Conservation (phyloP, 1,140 invertebrate species). For the Formica selysi region DNA sequence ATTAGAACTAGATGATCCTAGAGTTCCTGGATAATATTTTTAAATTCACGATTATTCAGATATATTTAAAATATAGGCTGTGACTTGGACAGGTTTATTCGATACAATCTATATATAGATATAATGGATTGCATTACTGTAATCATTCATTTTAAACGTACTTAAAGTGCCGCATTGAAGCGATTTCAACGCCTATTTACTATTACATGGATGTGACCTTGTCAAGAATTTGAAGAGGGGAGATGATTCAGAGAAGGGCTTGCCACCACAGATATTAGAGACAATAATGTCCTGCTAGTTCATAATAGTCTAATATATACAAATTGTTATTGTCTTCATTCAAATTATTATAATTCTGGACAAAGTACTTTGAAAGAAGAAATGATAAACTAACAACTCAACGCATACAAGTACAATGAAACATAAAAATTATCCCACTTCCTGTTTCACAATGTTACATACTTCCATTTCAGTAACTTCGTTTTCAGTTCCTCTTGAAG, state of each 20-base stretch:
- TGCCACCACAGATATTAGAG: constrained; percentile 16
- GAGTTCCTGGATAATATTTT: not conserved
- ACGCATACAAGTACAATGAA: constrained; percentile 13
- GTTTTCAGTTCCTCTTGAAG: constrained; percentile 81
- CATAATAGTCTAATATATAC: constrained; percentile 28
- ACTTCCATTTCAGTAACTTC: constrained; percentile 84
- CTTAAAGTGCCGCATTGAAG: constrained; percentile 76
- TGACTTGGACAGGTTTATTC: not conserved
- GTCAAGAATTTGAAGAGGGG: constrained; percentile 82
- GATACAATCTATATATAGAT: constrained; percentile 38
- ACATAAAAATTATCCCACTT: constrained; percentile 12
- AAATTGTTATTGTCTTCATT: constrained; percentile 39
- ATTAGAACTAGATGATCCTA: no score
- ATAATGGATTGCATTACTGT: constrained; percentile 71
- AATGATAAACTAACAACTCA: not conserved
- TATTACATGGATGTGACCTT: constrained; percentile 85
- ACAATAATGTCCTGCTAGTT: constrained; percentile 41
- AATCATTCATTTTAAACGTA: constrained; percentile 78
- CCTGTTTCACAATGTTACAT: constrained; percentile 68
- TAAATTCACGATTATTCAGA: not conserved
- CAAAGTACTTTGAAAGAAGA: not conserved
- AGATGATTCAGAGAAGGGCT: constrained; percentile 65
- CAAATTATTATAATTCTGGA: not conserved
- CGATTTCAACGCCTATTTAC: constrained; percentile 81
- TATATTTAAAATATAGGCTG: not conserved